Conservation (phyloP, 2,113 vertebrate genomes). For the Diadophis punctatus region DNA sequence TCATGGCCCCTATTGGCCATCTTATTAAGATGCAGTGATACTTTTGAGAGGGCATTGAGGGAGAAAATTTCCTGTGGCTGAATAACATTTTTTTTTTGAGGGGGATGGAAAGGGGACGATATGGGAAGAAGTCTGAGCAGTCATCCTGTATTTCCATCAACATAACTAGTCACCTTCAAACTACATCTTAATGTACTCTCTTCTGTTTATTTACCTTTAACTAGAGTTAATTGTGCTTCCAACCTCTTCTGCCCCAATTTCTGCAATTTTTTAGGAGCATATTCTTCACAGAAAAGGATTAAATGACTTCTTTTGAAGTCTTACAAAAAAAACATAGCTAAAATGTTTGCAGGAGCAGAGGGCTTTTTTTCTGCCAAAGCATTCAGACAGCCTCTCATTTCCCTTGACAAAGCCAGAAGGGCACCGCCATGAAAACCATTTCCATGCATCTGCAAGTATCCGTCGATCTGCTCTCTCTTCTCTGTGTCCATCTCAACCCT, state of each 20-base stretch:
- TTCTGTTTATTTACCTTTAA: neutral
- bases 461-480: constrained; percentile 37
- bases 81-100: neutral
- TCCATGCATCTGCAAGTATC: constrained; percentile 24
- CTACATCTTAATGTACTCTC: neutral
- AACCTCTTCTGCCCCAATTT: neutral
- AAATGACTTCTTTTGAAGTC: constrained; percentile 8
- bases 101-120: neutral
- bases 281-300: neutral
- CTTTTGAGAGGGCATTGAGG: neutral
- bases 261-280: neutral
- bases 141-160: constrained; percentile 10
- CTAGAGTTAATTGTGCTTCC: neutral
- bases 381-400: constrained; percentile 41
- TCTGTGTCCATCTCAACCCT: constrained; percentile 16
- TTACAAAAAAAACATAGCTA: constrained; percentile 5
- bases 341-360: constrained; percentile 25
- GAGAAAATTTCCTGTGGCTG: neutral
- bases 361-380: constrained; percentile 16
- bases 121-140: neutral
- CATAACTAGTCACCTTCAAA: neutral
- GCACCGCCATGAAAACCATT: constrained; percentile 40
- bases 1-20: neutral
- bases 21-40: neutral
- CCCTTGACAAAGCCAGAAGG: constrained; percentile 46